Evolutionary conservation across 2,888 invertebrate species (phyloP).

Genomic region (Mellilla xanthometata): DNA sequence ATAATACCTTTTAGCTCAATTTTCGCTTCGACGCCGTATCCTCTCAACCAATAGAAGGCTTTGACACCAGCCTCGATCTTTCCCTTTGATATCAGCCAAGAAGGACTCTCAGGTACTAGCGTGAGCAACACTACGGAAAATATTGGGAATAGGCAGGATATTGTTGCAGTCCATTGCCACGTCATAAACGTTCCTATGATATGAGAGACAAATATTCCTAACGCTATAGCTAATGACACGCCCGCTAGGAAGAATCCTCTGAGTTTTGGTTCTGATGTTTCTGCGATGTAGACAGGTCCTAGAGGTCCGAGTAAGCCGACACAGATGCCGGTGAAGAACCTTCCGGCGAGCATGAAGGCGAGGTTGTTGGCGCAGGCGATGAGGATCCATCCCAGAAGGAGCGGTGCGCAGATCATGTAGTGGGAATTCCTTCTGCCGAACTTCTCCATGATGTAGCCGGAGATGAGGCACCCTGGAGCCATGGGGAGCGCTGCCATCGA

Average conservation of each 20-base stretch:
- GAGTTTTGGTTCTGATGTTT: slow-evolving; percentile 83
- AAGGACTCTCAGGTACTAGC: slow-evolving; percentile 86
- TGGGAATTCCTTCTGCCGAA: slow-evolving; percentile 83
- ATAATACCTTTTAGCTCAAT: slow-evolving; percentile 75
- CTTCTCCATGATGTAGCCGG: slow-evolving; percentile 83
- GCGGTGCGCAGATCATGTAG: slow-evolving; percentile 79
- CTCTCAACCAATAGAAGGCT: slow-evolving; percentile 84
- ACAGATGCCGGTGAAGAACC: slow-evolving; percentile 80
- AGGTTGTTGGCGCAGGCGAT: slow-evolving; percentile 78
- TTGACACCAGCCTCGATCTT: slow-evolving; percentile 80
- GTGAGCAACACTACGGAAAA: slow-evolving; percentile 75
- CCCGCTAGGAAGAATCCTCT: slow-evolving; percentile 85
- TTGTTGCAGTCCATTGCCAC: slow-evolving; percentile 83
- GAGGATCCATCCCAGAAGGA: slow-evolving; percentile 83
- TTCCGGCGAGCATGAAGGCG: slow-evolving; percentile 72
- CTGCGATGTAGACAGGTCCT: slow-evolving; percentile 83
- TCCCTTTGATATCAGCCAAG: slow-evolving; percentile 85
- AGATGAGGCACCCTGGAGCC: slow-evolving; percentile 84
- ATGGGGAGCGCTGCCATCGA: slow-evolving; percentile 85
- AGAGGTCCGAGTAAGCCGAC: slow-evolving; percentile 82
- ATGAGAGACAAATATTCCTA: slow-evolving; percentile 85
- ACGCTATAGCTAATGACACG: slow-evolving; percentile 84
- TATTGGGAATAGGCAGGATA: slow-evolving; percentile 79
- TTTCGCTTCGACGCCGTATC: slow-evolving; percentile 73
- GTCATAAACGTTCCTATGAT: slow-evolving; percentile 84